These are phyloP conservation scores for Ascaphus truei DNA, from an alignment of 2,113 vertebrate genomes.

Conservation along the genomic window DNA sequence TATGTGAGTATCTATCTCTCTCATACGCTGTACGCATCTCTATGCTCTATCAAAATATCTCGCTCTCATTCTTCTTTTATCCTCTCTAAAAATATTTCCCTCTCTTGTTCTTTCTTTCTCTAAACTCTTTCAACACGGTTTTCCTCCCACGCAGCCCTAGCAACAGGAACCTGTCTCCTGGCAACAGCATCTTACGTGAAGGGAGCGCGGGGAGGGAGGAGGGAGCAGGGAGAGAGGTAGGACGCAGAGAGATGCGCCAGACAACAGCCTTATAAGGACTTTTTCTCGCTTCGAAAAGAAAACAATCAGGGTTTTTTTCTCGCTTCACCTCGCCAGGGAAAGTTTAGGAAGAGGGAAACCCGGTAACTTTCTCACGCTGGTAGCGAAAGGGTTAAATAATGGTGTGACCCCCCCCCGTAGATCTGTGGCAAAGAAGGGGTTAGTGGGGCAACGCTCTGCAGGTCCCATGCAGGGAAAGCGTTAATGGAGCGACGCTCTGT, in stretches of 20 bases:
- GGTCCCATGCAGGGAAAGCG: background rate
- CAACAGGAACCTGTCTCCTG: constrained; percentile 34
- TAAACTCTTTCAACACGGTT: constrained; percentile 35
- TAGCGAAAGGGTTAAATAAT: background rate
- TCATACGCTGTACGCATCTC: background rate
- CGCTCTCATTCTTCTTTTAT: background rate
- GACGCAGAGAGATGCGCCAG: constrained; percentile 34
- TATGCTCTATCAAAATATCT: background rate
- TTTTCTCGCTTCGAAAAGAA: constrained; percentile 34
- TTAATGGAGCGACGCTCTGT: background rate
- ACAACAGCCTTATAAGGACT: constrained; percentile 37
- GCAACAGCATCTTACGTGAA: constrained; percentile 39
- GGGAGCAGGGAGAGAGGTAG: constrained; percentile 24
- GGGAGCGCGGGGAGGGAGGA: constrained; percentile 28
- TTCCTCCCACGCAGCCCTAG: constrained; percentile 37
- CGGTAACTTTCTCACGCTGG: constrained; percentile 19
- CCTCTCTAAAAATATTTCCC: background rate
- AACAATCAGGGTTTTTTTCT: constrained; percentile 22
- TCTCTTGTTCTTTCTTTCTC: background rate
- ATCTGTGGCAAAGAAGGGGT: background rate
- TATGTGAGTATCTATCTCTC: background rate
- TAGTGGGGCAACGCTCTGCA: background rate
- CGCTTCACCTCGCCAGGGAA: constrained; percentile 30
- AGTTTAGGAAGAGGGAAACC: constrained; percentile 32
- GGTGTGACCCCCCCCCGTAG: background rate